phyloP scores from a whole-genome alignment of 2,797 vertebrate genomes.

The Danio tinwini region DNA sequence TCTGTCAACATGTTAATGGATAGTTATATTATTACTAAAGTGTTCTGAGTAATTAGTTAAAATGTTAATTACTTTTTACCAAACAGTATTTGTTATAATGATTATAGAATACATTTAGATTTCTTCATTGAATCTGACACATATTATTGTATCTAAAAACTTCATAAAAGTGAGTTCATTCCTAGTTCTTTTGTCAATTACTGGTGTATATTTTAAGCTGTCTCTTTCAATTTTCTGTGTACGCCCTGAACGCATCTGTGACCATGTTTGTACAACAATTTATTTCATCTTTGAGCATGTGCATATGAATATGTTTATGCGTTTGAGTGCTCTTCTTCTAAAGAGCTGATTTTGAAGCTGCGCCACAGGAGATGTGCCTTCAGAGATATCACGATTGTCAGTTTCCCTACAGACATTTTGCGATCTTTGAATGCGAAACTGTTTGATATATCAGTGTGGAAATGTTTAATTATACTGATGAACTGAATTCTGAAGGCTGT shows the following conservation, averaged over 20 bases:
- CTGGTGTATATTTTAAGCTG: not conserved
- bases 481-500: not conserved
- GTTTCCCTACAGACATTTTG: constrained; percentile 1
- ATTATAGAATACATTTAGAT: not conserved
- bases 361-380: constrained; percentile 1
- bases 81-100: not conserved
- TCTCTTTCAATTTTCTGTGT: not conserved
- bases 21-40: no score
- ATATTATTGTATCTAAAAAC: not conserved
- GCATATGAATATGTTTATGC: constrained; percentile 15
- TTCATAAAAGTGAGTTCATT: not conserved
- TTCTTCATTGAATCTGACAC: not conserved
- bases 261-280: not conserved
- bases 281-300: not conserved
- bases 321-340: constrained; percentile 12
- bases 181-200: not conserved
- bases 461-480: constrained; percentile 17
- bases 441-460: constrained; percentile 25
- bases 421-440: not conserved
- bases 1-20: no score
- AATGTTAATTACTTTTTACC: no score
- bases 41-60: no score
- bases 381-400: constrained; percentile 28
- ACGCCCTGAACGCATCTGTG: not conserved
- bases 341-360: constrained; percentile 1